Percentiles rank a stretch among this genome's conserved stretches.
phyloP scores from a whole-genome alignment of 2,888 invertebrate genomes.

The Platerodrilus igneus region DNA sequence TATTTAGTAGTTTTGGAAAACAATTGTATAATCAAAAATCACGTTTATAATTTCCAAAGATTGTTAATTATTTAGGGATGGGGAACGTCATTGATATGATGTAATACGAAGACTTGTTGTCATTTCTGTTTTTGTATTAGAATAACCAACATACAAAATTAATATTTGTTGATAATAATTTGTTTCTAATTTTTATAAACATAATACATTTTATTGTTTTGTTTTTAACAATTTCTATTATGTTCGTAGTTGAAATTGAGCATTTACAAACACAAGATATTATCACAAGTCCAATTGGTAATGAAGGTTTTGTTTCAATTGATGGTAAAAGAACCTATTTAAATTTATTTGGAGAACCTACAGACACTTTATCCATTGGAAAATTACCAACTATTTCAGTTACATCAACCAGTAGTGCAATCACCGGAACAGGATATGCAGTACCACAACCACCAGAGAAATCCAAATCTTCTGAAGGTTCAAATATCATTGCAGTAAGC shows the following conservation, averaged over 20 bases:
- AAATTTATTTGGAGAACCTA: constrained; percentile 69
- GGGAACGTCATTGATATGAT: too few species aligned
- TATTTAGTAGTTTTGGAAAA: too few species aligned
- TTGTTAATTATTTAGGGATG: too few species aligned
- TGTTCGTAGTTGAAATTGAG: constrained; percentile 62
- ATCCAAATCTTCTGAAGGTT: constrained; percentile 37
- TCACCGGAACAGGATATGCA: constrained; percentile 62
- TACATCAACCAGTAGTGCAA: constrained; percentile 43
- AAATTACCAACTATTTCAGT: constrained; percentile 36
- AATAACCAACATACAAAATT: background rate
- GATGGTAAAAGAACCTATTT: constrained; percentile 87
- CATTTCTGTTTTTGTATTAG: too few species aligned
- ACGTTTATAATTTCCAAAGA: too few species aligned
- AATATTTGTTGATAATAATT: background rate
- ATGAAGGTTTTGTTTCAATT: constrained; percentile 85
- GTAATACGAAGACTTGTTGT: too few species aligned
- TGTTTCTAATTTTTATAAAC: constrained; percentile 5
- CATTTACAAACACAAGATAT: constrained; percentile 60
- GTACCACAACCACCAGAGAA: constrained; percentile 50
- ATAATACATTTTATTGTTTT: too few species aligned
- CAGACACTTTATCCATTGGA: constrained; percentile 44
- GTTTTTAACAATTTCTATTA: too few species aligned
- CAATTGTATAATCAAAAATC: too few species aligned
- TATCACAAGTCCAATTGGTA: constrained; percentile 73
- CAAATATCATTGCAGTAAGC: constrained; percentile 35